Base-by-base conservation (phyloP, 2,113 vertebrate genomes). In the Platysteira castanea region DNA sequence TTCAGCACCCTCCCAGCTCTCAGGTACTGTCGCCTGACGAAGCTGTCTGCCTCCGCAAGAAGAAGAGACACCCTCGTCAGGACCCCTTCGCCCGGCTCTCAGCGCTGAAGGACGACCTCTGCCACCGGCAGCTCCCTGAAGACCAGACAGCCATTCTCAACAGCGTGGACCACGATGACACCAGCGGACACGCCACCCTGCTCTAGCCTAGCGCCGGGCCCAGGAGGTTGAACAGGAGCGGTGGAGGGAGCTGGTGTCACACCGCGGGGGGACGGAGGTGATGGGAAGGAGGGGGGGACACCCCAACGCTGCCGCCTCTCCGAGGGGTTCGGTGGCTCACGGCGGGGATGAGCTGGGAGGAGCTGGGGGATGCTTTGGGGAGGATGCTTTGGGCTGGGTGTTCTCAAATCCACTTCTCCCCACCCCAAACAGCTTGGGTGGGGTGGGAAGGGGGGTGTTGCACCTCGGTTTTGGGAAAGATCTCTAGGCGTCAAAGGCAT, bases 91-190 rank as follows among this genome's bases (percentile, higher is more conserved):
- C 98, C 96, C 99, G 99, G 92, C 98, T 99, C 96, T 99, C 99
- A 44, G 98, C 99, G 93, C 96, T 99, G 91, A 98, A 97, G 93
- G 98, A 98, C 11, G 98, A 98, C 97, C 93, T 98, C 90, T 98
- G 97, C 94, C 99, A 98, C 96, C 98, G 99, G 95, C 98, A 98
- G 97, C 98, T 98, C 96, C 98, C 98, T 3, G 99, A 99, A 96
- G 99, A 99, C 98, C 99, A 99, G 98, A 99, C 98, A 60, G 99
- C 99, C 65, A 99, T 99, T 90, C 98, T 99, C 98, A 99, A 98
- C 98, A 99, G 99, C 67, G 98, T 98, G 96, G 99, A 99, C 97
- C 98, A 98, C 2, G 98, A 99, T 0, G 99, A 98, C 95, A 97
- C 98, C 53, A 33, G 96, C 15, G 99, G 99, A 89, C 99, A 99